Conservation (phyloP, 2,797 vertebrate species). For the Thunnus albacares region DNA sequence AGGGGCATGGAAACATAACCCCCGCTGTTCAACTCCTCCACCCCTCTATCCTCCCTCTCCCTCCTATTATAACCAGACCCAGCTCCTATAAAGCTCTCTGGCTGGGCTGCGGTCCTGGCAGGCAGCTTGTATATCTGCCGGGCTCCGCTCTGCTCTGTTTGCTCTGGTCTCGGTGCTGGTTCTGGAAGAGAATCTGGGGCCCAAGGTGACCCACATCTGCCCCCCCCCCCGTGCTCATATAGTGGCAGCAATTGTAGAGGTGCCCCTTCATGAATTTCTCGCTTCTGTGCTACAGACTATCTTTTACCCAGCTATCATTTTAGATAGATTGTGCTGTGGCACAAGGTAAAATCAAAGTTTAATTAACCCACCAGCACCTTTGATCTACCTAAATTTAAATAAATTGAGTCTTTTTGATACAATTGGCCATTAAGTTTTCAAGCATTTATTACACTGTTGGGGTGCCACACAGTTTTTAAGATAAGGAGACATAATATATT, state of each 20-base stretch:
- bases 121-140: slow-evolving; percentile 40
- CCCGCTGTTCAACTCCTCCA: slow-evolving; percentile 54
- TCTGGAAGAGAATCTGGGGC: slow-evolving; percentile 50
- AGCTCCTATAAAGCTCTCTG: slow-evolving; percentile 57
- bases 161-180: slow-evolving; percentile 31
- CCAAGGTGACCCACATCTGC: slow-evolving; percentile 41
- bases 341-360: not conserved
- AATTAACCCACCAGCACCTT: not conserved
- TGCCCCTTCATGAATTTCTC: not conserved
- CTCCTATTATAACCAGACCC: slow-evolving; percentile 54
- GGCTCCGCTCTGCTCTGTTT: slow-evolving; percentile 30
- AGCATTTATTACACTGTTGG: not conserved
- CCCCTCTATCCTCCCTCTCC: slow-evolving; percentile 26
- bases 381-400: no score
- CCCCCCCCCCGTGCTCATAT: not conserved
- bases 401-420: no score
- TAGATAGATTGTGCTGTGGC: not conserved
- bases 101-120: slow-evolving; percentile 48
- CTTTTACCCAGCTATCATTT: not conserved
- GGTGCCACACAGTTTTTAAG: not conserved
- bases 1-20: slow-evolving; percentile 68
- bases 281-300: not conserved
- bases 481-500: not conserved
- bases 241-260: slow-evolving; percentile 10
- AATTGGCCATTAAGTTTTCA: not conserved